Conservation (phyloP, 1,140 invertebrate genomes). For the Cherax destructor region DNA sequence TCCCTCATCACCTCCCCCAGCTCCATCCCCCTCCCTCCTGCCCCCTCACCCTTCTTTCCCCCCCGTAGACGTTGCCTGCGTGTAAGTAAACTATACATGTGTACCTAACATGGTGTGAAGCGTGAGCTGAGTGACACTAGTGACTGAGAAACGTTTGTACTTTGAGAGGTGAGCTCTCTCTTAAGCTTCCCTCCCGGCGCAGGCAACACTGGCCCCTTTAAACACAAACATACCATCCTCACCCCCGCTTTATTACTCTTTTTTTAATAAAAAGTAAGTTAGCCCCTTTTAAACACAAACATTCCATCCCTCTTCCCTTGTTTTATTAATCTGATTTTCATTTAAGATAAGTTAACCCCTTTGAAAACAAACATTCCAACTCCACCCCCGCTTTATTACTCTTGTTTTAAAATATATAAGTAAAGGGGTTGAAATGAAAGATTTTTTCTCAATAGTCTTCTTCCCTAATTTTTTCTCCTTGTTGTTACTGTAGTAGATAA, state of each 20-base stretch:
- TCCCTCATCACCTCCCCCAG: too few species aligned
- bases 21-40: neutral
- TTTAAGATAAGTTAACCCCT: too few species aligned
- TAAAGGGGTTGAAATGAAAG: too few species aligned
- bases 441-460: too few species aligned
- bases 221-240: neutral
- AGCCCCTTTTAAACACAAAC: too few species aligned
- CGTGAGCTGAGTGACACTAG: slow-evolving; percentile 9
- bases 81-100: neutral
- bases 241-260: neutral
- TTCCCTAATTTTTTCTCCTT: too few species aligned
- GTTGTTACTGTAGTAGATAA: too few species aligned
- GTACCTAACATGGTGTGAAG: neutral
- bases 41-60: too few species aligned
- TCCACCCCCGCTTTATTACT: neutral
- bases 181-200: neutral
- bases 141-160: slow-evolving; percentile 5
- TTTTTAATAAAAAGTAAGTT: too few species aligned
- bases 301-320: too few species aligned
- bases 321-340: too few species aligned
- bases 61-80: neutral
- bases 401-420: too few species aligned
- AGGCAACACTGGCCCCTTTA: neutral
- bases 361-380: neutral
- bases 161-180: neutral